Conservation (phyloP, 2,113 vertebrate genomes). For the Microtus richardsoni region DNA sequence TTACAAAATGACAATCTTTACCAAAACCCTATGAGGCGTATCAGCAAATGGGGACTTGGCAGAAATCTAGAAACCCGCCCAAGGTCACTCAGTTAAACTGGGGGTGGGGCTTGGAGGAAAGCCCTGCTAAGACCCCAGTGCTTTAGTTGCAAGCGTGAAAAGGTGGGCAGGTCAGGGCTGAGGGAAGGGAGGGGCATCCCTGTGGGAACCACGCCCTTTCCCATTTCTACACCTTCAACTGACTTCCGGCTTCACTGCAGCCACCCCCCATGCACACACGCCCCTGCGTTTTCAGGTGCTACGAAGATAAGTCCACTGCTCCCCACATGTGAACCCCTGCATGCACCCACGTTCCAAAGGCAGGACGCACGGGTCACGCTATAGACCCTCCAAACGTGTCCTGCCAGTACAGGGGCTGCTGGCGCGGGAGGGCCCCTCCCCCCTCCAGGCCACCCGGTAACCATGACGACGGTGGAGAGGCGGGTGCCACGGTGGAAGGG, state of each 20-base stretch:
- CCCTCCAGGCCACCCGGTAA: slow-evolving; percentile 67
- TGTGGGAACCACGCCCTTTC: not conserved
- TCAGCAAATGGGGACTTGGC: not conserved
- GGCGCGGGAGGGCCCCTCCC: slow-evolving; percentile 31
- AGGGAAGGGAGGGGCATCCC: not conserved
- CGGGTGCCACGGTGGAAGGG: not conserved
- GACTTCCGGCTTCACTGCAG: not conserved
- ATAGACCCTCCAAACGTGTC: not conserved
- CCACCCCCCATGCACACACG: not conserved
- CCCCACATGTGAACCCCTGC: not conserved
- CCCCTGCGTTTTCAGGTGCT: not conserved
- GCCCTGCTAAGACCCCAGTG: not conserved
- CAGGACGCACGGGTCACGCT: not conserved
- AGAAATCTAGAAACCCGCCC: slow-evolving; percentile 3
- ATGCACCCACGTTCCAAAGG: not conserved
- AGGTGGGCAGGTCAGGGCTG: not conserved
- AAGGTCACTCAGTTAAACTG: slow-evolving; percentile 57
- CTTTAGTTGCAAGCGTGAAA: not conserved
- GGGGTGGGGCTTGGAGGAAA: not conserved
- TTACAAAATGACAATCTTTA: slow-evolving; percentile 41
- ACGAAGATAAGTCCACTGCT: not conserved
- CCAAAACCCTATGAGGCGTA: not conserved
- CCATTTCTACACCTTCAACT: not conserved
- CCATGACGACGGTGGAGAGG: slow-evolving; percentile 66
- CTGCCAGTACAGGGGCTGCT: not conserved